Evolutionary conservation across 2,888 invertebrate genomes (phyloP).

Genomic region (Clistopyga incitator): DNA sequence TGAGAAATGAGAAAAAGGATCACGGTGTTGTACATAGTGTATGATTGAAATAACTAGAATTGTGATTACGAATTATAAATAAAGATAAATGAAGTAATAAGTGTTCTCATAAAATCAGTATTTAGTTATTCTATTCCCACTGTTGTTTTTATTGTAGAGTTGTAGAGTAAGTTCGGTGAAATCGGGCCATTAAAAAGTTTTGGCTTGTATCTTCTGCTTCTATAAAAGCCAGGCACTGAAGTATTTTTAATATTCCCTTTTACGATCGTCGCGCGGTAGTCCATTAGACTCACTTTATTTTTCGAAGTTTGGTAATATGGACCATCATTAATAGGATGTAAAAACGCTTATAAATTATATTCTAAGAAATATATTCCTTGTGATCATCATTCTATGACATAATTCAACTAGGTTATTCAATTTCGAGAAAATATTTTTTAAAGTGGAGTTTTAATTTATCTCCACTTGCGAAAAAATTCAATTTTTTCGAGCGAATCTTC

Average conservation of each 20-base stretch:
- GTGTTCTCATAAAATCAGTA: slow-evolving; percentile 53
- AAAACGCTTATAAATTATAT: no score
- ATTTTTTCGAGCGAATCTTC: neutral
- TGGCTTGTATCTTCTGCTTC: no score
- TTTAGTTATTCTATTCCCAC: neutral
- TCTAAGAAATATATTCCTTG: neutral
- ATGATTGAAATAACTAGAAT: slow-evolving; percentile 75
- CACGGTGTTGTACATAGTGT: slow-evolving; percentile 75
- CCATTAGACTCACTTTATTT: no score
- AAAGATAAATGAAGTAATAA: slow-evolving; percentile 59
- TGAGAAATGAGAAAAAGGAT: slow-evolving; percentile 16
- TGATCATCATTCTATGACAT: neutral
- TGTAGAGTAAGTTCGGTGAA: no score
- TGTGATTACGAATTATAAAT: slow-evolving; percentile 65
- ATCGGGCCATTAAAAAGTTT: no score
- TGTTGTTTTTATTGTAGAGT: neutral
- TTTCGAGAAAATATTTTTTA: neutral
- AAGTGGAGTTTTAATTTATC: neutral
- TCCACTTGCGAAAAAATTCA: neutral
- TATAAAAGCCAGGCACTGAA: no score
- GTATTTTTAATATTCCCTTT: no score
- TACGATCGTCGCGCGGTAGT: no score
- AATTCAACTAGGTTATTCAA: neutral
- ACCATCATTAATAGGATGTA: no score
- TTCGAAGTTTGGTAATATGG: no score